Evolutionary conservation across 2,888 invertebrate genomes (phyloP), one percentile per base, ranked within the genome.

Genomic region (Zygothrica quintamaculata): DNA sequence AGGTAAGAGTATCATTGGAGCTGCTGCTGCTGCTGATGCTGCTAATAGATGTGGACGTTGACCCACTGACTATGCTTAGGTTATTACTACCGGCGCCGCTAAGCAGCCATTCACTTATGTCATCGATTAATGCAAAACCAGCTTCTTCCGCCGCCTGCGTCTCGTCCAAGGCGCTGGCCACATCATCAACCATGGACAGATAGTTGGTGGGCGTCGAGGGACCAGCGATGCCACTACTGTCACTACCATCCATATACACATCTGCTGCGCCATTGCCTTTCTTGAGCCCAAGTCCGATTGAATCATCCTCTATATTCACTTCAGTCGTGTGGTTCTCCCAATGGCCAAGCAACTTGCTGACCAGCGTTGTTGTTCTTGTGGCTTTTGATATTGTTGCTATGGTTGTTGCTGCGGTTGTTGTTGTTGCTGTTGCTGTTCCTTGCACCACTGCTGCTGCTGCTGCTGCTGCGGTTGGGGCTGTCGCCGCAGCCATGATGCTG

Each of bases 91-190:
- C 58, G 48, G 55, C 60, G 3, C 64, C 65, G 26, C 79, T 67
- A n/a, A 84, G 51, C 53, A 82, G 65, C 82, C 82, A 82, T 13
- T 82, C 85, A 52, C 80, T 82, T 39, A 82, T 80, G 53, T 80
- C 86, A 22, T 82, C 85, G 57, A 82, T 82, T 48, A 82, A 39
- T 57, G 76, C 80, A 33, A 73, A 85, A 48, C 85, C 76, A 5
- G 74, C 82, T 9, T 73, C 75, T 22, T 66, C 82, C 31, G 44
- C 70, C 44, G 65, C 51, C 50, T 66, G 72, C 51, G 66, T 61
- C 16, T 74, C 71, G 8, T 65, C 72, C 46, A 73, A 31, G 1
- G 53, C 74, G 26, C 50, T 65, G 51, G 51, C 74, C 13, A 52
- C 73, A 43, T 85, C 84, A 7, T 75, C 80, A 50, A 75, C 81